phyloP scores from a whole-genome alignment of 2,113 vertebrate species.

The Corydoras sp. region DNA sequence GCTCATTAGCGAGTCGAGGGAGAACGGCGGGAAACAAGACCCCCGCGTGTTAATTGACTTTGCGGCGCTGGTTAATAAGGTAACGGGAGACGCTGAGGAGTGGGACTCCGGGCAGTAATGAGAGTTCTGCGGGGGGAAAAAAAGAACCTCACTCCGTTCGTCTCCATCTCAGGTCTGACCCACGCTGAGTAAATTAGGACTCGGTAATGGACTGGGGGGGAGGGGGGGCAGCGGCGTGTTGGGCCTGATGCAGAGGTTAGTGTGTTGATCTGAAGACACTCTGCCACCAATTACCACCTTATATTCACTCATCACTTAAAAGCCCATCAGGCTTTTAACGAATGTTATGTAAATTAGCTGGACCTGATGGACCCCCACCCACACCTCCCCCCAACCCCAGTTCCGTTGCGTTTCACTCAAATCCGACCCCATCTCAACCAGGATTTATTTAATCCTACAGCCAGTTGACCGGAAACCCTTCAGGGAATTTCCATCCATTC shows the following conservation, averaged over 20 bases:
- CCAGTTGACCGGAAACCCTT: slow-evolving; percentile 35
- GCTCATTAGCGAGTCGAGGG: slow-evolving; percentile 10
- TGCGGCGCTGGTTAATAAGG: slow-evolving; percentile 39
- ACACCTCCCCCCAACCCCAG: too few species aligned
- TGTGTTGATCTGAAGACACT: slow-evolving; percentile 25
- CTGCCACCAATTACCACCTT: slow-evolving; percentile 28
- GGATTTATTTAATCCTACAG: slow-evolving; percentile 38
- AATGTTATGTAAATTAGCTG: slow-evolving; percentile 37
- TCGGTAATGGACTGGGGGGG: slow-evolving; percentile 28
- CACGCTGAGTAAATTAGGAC: slow-evolving; percentile 39
- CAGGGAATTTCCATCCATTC: slow-evolving; percentile 13
- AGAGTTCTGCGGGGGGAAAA: slow-evolving; percentile 6
- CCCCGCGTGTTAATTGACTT: slow-evolving; percentile 44
- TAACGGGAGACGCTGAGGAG: slow-evolving; percentile 28
- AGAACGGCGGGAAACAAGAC: slow-evolving; percentile 20
- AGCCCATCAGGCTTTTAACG: slow-evolving; percentile 38
- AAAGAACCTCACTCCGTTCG: slow-evolving; percentile 18
- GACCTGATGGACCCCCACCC: slow-evolving; percentile 40
- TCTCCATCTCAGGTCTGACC: slow-evolving; percentile 25
- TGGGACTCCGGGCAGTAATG: slow-evolving; percentile 34
- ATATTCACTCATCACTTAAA: slow-evolving; percentile 34
- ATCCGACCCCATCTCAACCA: slow-evolving; percentile 19
- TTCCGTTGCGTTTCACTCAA: slow-evolving; percentile 11
- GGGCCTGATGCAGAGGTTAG: slow-evolving; percentile 32
- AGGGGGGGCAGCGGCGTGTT: not conserved